A percentile compares a stretch with the other conserved stretches of the same genome.
Evolutionary conservation across 2,888 invertebrate species (phyloP).

Genomic region (Andricus quercusramuli): DNA sequence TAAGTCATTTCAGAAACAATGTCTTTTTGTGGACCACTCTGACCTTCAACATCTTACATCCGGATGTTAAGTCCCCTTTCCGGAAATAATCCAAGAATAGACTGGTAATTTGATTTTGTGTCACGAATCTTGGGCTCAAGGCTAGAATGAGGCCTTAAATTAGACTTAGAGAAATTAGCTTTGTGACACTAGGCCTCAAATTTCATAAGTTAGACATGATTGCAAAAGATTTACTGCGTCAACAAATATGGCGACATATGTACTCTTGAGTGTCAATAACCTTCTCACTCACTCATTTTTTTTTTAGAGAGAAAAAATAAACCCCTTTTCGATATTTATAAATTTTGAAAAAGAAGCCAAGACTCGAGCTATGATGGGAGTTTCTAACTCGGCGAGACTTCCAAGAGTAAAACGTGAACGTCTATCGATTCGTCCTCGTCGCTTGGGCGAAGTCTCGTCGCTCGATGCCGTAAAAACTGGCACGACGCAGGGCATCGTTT

Average conservation of each 20-base stretch:
- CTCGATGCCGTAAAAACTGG: conserved; percentile 12
- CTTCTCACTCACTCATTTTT: too few relatives aligned
- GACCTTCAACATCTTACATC: conserved; percentile 2
- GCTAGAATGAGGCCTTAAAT: neutral
- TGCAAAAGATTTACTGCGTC: neutral
- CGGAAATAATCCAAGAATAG: neutral
- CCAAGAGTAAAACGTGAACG: neutral
- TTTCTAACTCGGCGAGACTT: neutral
- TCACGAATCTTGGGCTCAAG: neutral
- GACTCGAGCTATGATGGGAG: neutral
- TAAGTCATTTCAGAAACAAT: too few relatives aligned
- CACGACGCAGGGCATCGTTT: conserved; percentile 1
- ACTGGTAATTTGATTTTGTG: neutral
- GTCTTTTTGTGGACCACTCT: too few relatives aligned
- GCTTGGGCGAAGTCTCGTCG: conserved; percentile 22
- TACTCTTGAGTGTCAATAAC: neutral
- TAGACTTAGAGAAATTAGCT: neutral
- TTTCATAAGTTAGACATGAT: neutral
- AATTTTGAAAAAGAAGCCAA: neutral
- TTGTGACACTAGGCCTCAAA: neutral
- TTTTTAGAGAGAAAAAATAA: neutral
- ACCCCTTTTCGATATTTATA: neutral
- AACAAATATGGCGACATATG: neutral
- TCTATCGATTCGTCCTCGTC: conserved; percentile 23
- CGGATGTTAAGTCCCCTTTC: neutral